phyloP scores from a whole-genome alignment of 2,797 vertebrate genomes.

The Amphiprion clarkii region DNA sequence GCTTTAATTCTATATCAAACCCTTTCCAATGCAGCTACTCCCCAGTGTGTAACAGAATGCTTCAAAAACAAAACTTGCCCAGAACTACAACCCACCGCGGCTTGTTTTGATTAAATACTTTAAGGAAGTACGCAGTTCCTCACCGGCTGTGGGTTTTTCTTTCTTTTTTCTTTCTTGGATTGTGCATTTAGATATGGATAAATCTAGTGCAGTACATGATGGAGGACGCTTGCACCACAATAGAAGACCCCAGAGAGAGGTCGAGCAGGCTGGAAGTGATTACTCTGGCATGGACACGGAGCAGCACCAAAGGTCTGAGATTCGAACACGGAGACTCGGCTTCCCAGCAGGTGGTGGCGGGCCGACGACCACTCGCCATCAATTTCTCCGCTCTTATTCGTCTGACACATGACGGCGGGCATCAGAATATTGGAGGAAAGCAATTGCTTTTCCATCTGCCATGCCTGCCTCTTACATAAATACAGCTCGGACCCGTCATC shows the following conservation, averaged over 20 bases:
- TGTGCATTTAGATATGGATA: slow-evolving; percentile 21
- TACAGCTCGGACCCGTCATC: slow-evolving; percentile 44
- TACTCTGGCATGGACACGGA: slow-evolving; percentile 40
- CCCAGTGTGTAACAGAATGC: slow-evolving; percentile 44
- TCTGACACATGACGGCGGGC: slow-evolving; percentile 55
- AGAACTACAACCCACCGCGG: slow-evolving; percentile 14
- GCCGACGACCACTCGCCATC: slow-evolving; percentile 21
- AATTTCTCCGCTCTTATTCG: slow-evolving; percentile 50
- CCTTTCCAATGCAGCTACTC: slow-evolving; percentile 43
- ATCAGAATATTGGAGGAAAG: slow-evolving; percentile 43
- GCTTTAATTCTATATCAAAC: slow-evolving; percentile 68
- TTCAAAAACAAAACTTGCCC: slow-evolving; percentile 59
- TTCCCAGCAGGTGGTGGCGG: slow-evolving; percentile 35
- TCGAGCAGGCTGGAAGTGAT: slow-evolving; percentile 42
- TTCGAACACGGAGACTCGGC: slow-evolving; percentile 31
- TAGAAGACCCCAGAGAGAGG: slow-evolving; percentile 32
- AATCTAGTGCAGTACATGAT: background rate
- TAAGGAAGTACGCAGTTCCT: slow-evolving; percentile 20
- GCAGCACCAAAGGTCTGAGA: slow-evolving; percentile 46
- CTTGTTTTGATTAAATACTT: slow-evolving; percentile 56
- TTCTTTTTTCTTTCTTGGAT: slow-evolving; percentile 7
- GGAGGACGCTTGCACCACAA: slow-evolving; percentile 18
- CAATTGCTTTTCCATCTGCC: slow-evolving; percentile 69
- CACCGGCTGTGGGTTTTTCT: background rate
- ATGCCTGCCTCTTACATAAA: slow-evolving; percentile 47